Evolutionary conservation across 2,888 invertebrate species (phyloP).

Genomic region (Branchinecta sandiegonensis): DNA sequence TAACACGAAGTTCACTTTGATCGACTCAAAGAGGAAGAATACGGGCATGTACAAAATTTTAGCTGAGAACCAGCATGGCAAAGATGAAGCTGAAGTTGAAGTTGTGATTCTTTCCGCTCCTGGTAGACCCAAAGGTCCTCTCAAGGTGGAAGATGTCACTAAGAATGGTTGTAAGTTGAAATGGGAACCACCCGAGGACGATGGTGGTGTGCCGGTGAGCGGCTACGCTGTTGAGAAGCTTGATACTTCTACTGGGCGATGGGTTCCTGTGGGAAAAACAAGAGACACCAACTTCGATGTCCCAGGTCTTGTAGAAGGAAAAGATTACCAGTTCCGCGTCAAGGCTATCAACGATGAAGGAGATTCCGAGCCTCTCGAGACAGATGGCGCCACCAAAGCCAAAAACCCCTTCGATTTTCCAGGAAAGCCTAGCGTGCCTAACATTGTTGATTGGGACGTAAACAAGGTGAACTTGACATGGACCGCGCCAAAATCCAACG

Average conservation of each 20-base stretch:
- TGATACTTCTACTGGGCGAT: constrained; percentile 76
- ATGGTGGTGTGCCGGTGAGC: constrained; percentile 84
- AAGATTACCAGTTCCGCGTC: constrained; percentile 86
- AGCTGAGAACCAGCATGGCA: constrained; percentile 79
- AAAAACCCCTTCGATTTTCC: constrained; percentile 91
- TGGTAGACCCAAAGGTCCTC: constrained; percentile 70
- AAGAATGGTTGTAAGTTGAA: constrained; percentile 76
- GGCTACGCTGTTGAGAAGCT: constrained; percentile 86
- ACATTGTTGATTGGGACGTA: constrained; percentile 74
- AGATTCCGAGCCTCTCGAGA: constrained; percentile 83
- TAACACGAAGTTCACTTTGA: constrained; percentile 70
- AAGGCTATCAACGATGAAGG: constrained; percentile 88
- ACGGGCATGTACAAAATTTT: constrained; percentile 78
- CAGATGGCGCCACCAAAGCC: constrained; percentile 70
- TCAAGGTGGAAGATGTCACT: constrained; percentile 73
- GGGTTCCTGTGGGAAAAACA: constrained; percentile 82
- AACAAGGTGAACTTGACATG: constrained; percentile 73
- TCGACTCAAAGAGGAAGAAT: constrained; percentile 61
- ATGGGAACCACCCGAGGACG: constrained; percentile 89
- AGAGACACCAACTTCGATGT: constrained; percentile 72
- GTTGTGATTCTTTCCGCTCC: constrained; percentile 76
- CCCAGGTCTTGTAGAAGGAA: constrained; percentile 73
- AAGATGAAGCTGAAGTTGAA: constrained; percentile 84
- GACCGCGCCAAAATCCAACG: constrained; percentile 59
- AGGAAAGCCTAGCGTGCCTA: constrained; percentile 71